Conservation (phyloP, 2,113 vertebrate species). For the Dermatemys mawii region DNA sequence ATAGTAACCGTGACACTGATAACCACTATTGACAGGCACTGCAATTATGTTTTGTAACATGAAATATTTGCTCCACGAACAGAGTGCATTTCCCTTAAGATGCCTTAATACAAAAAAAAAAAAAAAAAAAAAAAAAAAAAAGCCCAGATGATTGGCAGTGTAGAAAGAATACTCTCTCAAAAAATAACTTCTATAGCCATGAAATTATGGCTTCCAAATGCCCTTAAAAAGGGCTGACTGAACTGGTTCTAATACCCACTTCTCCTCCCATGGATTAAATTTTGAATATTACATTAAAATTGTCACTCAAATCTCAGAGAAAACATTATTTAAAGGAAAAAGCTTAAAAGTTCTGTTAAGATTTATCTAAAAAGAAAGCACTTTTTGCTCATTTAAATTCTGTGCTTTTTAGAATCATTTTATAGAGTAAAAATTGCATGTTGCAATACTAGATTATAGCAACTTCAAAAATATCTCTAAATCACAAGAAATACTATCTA, state of each 20-base stretch:
- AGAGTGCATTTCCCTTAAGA: constrained; percentile 35
- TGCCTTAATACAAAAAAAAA: constrained; percentile 29
- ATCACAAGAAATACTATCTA: not conserved
- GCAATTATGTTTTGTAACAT: constrained; percentile 54
- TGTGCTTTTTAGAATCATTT: not conserved
- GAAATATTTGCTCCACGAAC: constrained; percentile 34
- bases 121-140: constrained; percentile 15
- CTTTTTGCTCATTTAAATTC: not conserved
- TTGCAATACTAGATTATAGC: not conserved
- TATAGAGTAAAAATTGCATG: not conserved
- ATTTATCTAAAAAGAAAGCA: not conserved
- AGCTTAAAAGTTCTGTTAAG: not conserved
- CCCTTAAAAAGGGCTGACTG: not conserved
- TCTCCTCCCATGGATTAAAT: not conserved
- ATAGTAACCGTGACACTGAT: not conserved
- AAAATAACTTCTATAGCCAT: constrained; percentile 6
- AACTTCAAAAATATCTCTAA: not conserved
- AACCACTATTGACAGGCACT: constrained; percentile 47
- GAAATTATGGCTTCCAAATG: constrained; percentile 5
- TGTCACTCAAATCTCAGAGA: not conserved
- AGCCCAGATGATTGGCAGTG: not conserved
- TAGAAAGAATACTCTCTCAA: constrained; percentile 14
- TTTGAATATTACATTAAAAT: not conserved
- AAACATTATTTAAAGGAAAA: not conserved
- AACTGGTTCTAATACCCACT: not conserved